Evolutionary conservation across 1,140 invertebrate species (phyloP).

Genomic region (Heliconius hermathena): DNA sequence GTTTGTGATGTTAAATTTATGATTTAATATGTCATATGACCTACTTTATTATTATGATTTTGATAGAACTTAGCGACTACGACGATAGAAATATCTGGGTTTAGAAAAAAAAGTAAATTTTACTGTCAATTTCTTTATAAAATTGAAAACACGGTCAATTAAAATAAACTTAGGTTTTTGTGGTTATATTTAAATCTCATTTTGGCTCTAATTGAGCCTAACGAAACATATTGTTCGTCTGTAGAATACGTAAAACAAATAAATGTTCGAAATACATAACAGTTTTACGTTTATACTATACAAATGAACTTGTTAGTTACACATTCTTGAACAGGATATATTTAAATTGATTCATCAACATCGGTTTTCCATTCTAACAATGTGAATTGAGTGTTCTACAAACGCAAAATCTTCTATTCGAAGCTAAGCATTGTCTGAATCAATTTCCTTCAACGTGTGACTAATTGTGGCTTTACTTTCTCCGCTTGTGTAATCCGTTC

Average conservation of each 20-base stretch:
- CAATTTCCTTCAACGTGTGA: slow-evolving; percentile 36
- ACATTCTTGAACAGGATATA: slow-evolving; percentile 23
- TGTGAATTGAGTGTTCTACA: slow-evolving; percentile 28
- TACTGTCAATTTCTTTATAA: too few relatives aligned
- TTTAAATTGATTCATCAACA: slow-evolving; percentile 35
- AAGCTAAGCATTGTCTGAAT: slow-evolving; percentile 21
- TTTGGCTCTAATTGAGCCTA: too few relatives aligned
- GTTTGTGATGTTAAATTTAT: neutral
- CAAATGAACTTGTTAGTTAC: neutral
- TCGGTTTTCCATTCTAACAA: slow-evolving; percentile 19
- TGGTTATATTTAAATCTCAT: too few relatives aligned
- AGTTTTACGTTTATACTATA: neutral
- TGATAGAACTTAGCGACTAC: neutral
- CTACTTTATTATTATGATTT: neutral
- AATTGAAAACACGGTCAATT: too few relatives aligned
- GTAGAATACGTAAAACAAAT: neutral
- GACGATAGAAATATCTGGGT: neutral
- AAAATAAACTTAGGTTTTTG: too few relatives aligned
- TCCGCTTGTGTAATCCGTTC: slow-evolving; percentile 26
- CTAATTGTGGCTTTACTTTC: slow-evolving; percentile 36
- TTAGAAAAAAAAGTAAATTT: neutral
- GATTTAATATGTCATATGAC: neutral
- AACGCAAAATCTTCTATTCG: slow-evolving; percentile 21
- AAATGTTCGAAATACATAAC: neutral
- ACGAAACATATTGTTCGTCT: too few relatives aligned